Conservation (phyloP, 2,113 vertebrate genomes). For the Carettochelys insculpta region DNA sequence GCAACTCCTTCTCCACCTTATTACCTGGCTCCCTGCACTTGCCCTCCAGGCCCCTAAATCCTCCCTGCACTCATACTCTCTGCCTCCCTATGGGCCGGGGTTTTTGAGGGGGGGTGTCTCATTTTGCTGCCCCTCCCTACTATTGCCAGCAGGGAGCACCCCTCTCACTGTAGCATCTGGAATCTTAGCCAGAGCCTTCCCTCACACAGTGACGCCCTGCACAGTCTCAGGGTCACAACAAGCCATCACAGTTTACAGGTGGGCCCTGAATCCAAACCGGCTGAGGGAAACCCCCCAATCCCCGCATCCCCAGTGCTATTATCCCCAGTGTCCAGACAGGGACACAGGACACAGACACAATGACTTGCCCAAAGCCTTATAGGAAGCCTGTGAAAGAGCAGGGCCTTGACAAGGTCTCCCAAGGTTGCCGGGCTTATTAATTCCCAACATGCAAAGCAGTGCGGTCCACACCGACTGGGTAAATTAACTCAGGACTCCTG, state of each 20-base stretch:
- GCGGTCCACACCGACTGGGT: background rate
- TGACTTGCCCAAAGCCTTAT: background rate
- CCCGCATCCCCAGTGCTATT: no score
- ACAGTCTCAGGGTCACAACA: background rate
- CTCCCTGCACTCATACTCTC: background rate
- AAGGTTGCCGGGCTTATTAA: background rate
- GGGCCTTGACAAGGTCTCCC: background rate
- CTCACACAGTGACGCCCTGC: background rate
- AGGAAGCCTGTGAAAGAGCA: background rate
- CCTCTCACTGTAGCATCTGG: background rate
- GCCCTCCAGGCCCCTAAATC: background rate
- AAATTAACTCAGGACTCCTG: background rate
- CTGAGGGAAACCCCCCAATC: no score
- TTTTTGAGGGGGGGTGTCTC: background rate
- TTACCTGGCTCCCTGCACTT: background rate
- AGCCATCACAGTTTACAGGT: background rate
- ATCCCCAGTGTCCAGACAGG: background rate
- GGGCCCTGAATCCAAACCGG: background rate
- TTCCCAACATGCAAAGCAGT: background rate
- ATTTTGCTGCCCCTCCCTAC: background rate
- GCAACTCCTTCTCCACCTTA: no score
- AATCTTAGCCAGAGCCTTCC: background rate
- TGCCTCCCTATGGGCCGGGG: no score
- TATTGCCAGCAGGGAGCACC: background rate
- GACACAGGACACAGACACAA: background rate